Evolutionary conservation across 2,888 invertebrate species (phyloP), one percentile per base, ranked within the genome.

Genomic region (Lepidocyrtoides sp.): DNA sequence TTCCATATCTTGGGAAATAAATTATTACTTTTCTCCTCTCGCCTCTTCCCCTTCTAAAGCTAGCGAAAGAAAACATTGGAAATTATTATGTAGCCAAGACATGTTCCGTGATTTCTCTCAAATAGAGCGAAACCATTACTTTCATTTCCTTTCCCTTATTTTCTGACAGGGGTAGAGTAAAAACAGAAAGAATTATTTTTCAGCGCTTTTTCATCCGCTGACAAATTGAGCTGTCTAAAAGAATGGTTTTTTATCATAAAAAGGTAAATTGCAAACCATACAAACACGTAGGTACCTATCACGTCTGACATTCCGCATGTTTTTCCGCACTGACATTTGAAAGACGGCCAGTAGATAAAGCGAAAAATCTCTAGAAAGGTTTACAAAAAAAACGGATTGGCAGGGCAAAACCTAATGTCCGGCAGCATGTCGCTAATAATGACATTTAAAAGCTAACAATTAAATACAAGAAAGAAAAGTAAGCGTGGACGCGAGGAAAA

Each of bases 1-100:
- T 84, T 84, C 32, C 83, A 84, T 84, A 84, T 84, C 83, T 84
- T 66, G 66, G 44, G 48, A 84, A 84, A 84, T 84, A 81, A 81
- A 84, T 84, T 84, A 84, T 84, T 51, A 54, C 48, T 26, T 36
- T 51, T 32, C 23, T 14, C 36, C 32, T 20, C 51, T 32, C 29
- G 14, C 41, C 66, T 48, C 66, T 44, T 63, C 32, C 48, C 48
- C 32, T 5, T 8, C 36, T 60, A 4, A 60, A 23, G 57, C 60
- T 12, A 14, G 36, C 57, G 57, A 57, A 10, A 17, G 48, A 32
- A 81, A 36, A 60, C 60, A 20, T 12, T 81, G 60, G 60, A 81
- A 81, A 81, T 81, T 81, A 81, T 81, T 81, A 60, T 81, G 57
- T 81, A 60, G 57, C 57, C 81, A 57, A 81, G 60, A 17, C 81